These are phyloP conservation scores for Lota lota DNA, from an alignment of 2,113 vertebrate species.

Conservation along the genomic window DNA sequence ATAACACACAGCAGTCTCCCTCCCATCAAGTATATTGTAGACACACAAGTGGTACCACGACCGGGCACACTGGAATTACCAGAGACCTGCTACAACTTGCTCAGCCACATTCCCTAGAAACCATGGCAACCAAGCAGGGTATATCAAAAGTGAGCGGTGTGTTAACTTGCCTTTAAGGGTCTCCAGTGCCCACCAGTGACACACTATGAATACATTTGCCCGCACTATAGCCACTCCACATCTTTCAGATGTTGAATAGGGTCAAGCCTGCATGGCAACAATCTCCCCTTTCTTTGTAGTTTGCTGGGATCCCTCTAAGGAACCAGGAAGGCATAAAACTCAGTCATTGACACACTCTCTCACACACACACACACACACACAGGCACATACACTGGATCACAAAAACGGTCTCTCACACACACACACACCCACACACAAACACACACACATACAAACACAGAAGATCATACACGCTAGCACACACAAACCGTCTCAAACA, in stretches of 20 bases:
- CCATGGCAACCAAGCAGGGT: slow-evolving; percentile 65
- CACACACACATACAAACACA: slow-evolving; percentile 1
- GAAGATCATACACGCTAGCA: background rate
- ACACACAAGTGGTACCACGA: too few species aligned
- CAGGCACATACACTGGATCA: background rate
- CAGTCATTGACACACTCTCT: slow-evolving; percentile 51
- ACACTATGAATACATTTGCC: slow-evolving; percentile 42
- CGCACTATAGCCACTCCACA: slow-evolving; percentile 54
- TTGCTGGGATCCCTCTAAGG: slow-evolving; percentile 54
- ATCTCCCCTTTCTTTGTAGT: slow-evolving; percentile 65
- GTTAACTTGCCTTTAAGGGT: slow-evolving; percentile 61
- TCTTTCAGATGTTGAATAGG: slow-evolving; percentile 66
- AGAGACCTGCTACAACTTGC: slow-evolving; percentile 67
- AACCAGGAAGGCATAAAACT: slow-evolving; percentile 70
- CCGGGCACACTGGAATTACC: slow-evolving; percentile 63
- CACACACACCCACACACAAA: background rate
- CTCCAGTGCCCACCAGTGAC: slow-evolving; percentile 62
- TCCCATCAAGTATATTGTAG: slow-evolving; percentile 8
- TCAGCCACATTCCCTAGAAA: slow-evolving; percentile 68
- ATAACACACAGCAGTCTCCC: background rate
- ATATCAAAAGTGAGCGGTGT: slow-evolving; percentile 47
- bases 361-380: background rate
- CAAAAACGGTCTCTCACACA: background rate
- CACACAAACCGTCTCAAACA: slow-evolving; percentile 26
- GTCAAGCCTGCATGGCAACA: slow-evolving; percentile 72